Conservation (phyloP, 2,888 invertebrate species). For the Archaeoteleia sp. region DNA sequence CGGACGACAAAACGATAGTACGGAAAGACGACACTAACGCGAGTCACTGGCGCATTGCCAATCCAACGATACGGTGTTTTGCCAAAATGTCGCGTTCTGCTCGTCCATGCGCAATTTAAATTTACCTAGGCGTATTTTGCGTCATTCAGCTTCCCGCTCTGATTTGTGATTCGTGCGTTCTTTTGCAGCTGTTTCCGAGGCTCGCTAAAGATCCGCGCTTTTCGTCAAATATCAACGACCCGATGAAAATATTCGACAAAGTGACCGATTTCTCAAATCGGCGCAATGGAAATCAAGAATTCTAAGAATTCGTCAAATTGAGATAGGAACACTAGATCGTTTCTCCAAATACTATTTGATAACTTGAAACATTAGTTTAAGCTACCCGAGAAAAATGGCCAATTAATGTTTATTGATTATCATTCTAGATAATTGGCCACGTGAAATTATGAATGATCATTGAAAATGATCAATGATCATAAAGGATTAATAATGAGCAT, state of each 20-base stretch:
- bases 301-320: too few relatives aligned
- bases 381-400: too few relatives aligned
- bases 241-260: conserved; percentile 49
- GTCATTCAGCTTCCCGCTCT: conserved; percentile 66
- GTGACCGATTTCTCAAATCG: conserved; percentile 11
- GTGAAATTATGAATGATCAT: too few relatives aligned
- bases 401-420: too few relatives aligned
- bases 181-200: conserved; percentile 66
- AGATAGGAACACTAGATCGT: too few relatives aligned
- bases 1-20: conserved; percentile 57
- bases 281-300: not conserved
- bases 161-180: conserved; percentile 68
- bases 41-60: conserved; percentile 63
- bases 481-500: too few relatives aligned
- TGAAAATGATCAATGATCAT: too few relatives aligned
- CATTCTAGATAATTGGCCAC: too few relatives aligned
- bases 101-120: conserved; percentile 70
- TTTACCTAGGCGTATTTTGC: conserved; percentile 72
- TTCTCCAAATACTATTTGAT: too few relatives aligned
- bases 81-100: conserved; percentile 53
- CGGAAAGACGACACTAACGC: conserved; percentile 56
- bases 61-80: conserved; percentile 49
- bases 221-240: conserved; percentile 66
- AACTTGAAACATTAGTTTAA: too few relatives aligned
- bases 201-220: conserved; percentile 64